These are phyloP conservation scores for Gymnocheta viridis DNA, from an alignment of 2,888 invertebrate species.

Conservation along the genomic window DNA sequence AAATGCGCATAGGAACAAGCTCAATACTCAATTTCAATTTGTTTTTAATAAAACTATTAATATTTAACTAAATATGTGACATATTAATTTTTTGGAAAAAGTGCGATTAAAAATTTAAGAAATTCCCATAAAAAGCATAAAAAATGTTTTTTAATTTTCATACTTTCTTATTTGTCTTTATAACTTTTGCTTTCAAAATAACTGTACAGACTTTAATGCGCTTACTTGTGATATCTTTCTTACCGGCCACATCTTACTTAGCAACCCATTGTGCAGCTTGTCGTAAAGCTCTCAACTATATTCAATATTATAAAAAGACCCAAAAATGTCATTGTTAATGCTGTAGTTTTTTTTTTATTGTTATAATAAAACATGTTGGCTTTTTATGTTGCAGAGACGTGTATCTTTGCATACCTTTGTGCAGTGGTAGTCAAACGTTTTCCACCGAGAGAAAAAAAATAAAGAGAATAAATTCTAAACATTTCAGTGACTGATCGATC, in stretches of 20 bases:
- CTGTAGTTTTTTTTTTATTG: too few relatives aligned
- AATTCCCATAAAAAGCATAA: too few relatives aligned
- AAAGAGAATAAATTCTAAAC: too few relatives aligned
- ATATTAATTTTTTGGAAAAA: too few relatives aligned
- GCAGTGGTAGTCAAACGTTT: neutral
- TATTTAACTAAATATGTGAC: too few relatives aligned
- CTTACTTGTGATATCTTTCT: neutral
- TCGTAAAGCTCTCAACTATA: neutral
- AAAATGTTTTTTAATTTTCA: neutral
- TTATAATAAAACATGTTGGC: neutral
- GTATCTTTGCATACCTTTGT: too few relatives aligned
- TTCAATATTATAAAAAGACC: neutral
- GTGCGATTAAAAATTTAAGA: too few relatives aligned
- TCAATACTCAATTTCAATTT: too few relatives aligned
- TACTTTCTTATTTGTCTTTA: neutral
- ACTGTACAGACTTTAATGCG: neutral
- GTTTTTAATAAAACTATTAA: too few relatives aligned
- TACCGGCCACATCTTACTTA: neutral
- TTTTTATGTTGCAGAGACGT: neutral
- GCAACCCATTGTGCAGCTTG: neutral
- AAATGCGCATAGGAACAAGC: too few relatives aligned
- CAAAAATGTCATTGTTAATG: neutral
- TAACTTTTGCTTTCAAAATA: neutral
- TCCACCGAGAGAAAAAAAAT: too few relatives aligned
- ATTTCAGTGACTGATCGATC: too few relatives aligned